These are phyloP conservation scores for Vesta saturnalis DNA, from an alignment of 2,888 invertebrate genomes.

Conservation along the genomic window DNA sequence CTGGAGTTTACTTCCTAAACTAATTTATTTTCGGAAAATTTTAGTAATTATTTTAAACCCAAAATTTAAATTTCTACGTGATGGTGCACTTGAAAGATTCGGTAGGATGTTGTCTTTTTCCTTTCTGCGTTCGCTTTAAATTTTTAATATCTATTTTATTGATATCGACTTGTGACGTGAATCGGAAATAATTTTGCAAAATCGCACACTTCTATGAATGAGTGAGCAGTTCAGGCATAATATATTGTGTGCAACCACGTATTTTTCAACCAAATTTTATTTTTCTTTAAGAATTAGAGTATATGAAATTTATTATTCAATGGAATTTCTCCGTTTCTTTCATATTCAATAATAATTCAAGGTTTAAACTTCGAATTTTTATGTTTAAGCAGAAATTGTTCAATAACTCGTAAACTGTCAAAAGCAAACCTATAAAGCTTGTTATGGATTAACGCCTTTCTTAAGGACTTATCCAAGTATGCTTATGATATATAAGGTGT, in stretches of 20 bases:
- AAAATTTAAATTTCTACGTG: background rate
- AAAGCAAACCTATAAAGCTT: slow-evolving; percentile 8
- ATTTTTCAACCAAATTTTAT: background rate
- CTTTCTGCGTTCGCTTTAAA: slow-evolving; percentile 2
- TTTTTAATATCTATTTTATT: slow-evolving; percentile 7
- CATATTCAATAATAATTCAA: slow-evolving; percentile 5
- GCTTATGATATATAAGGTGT: slow-evolving; percentile 14
- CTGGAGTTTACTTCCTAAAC: background rate
- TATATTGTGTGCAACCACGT: background rate
- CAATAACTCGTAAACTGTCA: slow-evolving; percentile 15
- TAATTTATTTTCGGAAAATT: background rate
- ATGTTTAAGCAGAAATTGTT: slow-evolving; percentile 12
- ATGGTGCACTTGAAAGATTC: background rate
- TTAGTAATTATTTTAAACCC: background rate
- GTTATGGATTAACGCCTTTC: slow-evolving; percentile 11
- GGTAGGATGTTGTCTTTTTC: background rate
- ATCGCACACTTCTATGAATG: slow-evolving; percentile 1
- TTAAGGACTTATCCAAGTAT: slow-evolving; percentile 14
- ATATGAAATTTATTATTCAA: slow-evolving; percentile 1
- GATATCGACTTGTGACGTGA: slow-evolving; percentile 11
- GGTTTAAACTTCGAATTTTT: slow-evolving; percentile 4
- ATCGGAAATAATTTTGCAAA: slow-evolving; percentile 6
- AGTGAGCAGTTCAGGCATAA: background rate
- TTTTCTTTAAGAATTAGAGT: background rate
- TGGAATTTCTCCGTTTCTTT: background rate